Percentiles rank a stretch among this genome's conserved stretches.
These are phyloP conservation scores for Penaeus chinensis DNA, from an alignment of 1,140 invertebrate species.

Conservation along the genomic window DNA sequence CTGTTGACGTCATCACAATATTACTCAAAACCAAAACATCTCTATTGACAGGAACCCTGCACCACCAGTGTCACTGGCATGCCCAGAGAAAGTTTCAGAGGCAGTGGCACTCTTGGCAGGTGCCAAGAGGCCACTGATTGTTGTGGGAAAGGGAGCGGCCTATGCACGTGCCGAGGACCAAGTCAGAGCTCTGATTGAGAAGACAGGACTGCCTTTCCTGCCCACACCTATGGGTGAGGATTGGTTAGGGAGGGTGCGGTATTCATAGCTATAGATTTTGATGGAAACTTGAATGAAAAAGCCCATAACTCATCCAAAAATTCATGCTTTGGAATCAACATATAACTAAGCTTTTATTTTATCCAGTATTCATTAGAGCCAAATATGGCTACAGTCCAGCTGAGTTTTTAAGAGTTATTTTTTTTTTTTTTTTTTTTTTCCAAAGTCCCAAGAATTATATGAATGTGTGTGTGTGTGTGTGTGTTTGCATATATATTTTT, in stretches of 20 bases:
- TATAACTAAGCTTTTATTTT: no score
- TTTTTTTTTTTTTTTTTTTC: background rate
- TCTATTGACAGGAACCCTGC: constrained; percentile 67
- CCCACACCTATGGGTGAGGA: constrained; percentile 92
- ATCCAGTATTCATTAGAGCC: no score
- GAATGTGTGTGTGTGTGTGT: background rate
- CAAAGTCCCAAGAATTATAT: background rate
- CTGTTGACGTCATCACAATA: background rate
- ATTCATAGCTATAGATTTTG: no score
- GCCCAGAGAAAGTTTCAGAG: constrained; percentile 75
- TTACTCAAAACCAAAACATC: background rate
- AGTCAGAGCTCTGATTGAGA: constrained; percentile 77
- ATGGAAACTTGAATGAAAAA: no score
- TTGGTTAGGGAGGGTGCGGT: constrained; percentile 66
- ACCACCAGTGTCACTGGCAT: constrained; percentile 79
- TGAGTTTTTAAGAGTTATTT: background rate
- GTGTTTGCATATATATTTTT: no score
- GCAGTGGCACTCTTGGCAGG: constrained; percentile 78
- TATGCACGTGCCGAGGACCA: constrained; percentile 82
- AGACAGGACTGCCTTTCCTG: constrained; percentile 85
- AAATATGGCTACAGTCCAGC: no score
- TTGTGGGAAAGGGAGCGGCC: constrained; percentile 93
- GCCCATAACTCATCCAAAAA: no score
- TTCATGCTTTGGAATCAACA: no score
- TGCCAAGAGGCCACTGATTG: constrained; percentile 85